Evolutionary conservation across 2,797 vertebrate genomes (phyloP).

Genomic region (Antrozous pallidus): DNA sequence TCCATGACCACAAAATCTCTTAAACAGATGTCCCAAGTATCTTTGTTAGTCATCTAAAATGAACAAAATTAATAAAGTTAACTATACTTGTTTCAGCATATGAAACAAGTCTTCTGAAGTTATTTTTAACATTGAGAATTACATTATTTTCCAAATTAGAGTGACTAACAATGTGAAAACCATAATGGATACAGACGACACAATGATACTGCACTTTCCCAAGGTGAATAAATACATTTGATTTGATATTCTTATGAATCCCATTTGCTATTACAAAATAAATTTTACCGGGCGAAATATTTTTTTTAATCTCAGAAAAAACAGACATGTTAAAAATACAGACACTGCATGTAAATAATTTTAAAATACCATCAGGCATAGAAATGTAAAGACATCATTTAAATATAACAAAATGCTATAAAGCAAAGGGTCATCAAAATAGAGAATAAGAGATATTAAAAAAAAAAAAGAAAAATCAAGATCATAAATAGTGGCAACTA

Average conservation of each 20-base stretch:
- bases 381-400: not conserved
- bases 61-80: conserved; percentile 10
- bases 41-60: conserved; percentile 26
- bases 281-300: not conserved
- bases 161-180: conserved; percentile 39
- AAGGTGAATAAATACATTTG: conserved; percentile 44
- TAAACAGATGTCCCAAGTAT: not conserved
- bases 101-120: not conserved
- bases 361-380: not conserved
- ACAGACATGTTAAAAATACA: not conserved
- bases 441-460: not conserved
- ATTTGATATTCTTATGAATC: not conserved
- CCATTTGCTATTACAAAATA: conserved; percentile 32
- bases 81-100: not conserved
- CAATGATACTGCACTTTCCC: too few species aligned
- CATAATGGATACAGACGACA: conserved; percentile 15
- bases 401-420: not conserved
- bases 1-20: conserved; percentile 13
- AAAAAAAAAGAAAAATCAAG: conserved; percentile 35
- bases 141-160: conserved; percentile 41
- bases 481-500: not conserved
- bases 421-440: not conserved
- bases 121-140: not conserved
- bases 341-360: not conserved
- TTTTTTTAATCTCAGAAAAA: conserved; percentile 41